Evolutionary conservation across 2,113 vertebrate species (phyloP).

Genomic region (Tenebrosternarchus preto): DNA sequence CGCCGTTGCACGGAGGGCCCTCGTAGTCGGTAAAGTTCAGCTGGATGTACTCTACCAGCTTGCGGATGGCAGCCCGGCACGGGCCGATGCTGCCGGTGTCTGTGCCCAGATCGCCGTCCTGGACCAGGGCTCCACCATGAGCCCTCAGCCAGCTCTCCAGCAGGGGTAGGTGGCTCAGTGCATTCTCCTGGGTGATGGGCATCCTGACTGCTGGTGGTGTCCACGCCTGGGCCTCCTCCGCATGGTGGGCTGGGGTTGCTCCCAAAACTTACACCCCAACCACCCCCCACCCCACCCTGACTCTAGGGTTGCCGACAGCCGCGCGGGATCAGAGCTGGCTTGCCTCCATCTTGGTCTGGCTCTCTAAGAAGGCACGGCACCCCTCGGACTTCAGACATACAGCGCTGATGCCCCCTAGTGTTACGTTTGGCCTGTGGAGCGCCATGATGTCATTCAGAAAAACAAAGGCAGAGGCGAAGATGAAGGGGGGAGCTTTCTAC

Average conservation of each 20-base stretch:
- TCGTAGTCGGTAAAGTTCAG: constrained; percentile 84
- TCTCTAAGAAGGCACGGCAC: background rate
- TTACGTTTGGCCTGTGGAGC: constrained; percentile 21
- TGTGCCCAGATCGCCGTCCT: constrained; percentile 29
- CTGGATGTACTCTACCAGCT: constrained; percentile 91
- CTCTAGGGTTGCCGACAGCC: constrained; percentile 17
- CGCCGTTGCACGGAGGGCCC: constrained; percentile 42
- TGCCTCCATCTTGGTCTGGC: constrained; percentile 45
- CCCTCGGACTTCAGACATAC: constrained; percentile 25
- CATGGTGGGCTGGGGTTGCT: constrained; percentile 70
- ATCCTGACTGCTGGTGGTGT: constrained; percentile 71
- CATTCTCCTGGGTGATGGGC: constrained; percentile 96
- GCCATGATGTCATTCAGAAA: constrained; percentile 60
- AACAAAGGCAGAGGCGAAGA: constrained; percentile 20
- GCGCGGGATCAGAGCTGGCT: constrained; percentile 16
- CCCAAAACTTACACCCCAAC: no score
- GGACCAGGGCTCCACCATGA: constrained; percentile 62
- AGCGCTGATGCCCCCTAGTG: background rate
- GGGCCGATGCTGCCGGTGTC: constrained; percentile 68
- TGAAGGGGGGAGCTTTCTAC: constrained; percentile 30
- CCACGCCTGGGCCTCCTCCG: constrained; percentile 50
- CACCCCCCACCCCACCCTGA: constrained; percentile 25
- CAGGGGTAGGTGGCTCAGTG: constrained; percentile 82
- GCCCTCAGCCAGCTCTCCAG: constrained; percentile 84
- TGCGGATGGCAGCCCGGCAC: constrained; percentile 85